phyloP scores from a whole-genome alignment of 2,797 vertebrate genomes.

The Garrulus glandarius region DNA sequence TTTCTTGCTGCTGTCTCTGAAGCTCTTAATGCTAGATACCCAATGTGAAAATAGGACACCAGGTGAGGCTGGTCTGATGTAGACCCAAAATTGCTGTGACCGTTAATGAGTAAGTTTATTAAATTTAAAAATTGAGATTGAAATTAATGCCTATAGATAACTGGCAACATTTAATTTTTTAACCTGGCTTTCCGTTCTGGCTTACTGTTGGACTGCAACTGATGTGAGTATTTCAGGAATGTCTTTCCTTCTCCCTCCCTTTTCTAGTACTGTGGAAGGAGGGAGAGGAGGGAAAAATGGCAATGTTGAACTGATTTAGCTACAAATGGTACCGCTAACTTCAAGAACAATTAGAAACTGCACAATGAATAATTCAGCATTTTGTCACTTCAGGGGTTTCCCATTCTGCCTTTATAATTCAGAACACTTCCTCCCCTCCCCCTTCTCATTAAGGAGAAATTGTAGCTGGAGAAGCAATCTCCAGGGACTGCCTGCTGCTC shows the following conservation, averaged over 20 bases:
- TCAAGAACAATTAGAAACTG: conserved; percentile 48
- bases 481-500: conserved; percentile 60
- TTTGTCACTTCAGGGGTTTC: conserved; percentile 42
- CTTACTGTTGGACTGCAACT: neutral
- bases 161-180: neutral
- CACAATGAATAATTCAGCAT: conserved; percentile 51
- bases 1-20: neutral
- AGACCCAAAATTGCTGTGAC: neutral
- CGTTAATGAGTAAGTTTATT: neutral
- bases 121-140: neutral
- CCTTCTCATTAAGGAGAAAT: neutral
- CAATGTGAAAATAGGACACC: neutral
- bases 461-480: neutral
- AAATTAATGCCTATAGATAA: neutral
- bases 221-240: neutral
- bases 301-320: neutral
- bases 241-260: neutral
- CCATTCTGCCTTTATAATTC: neutral
- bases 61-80: neutral
- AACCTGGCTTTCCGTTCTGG: neutral
- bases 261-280: neutral
- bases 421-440: neutral
- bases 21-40: neutral
- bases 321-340: neutral
- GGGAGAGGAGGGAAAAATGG: neutral